Base-by-base conservation (phyloP, 1,140 invertebrate species). In the Polyergus mexicanus region DNA sequence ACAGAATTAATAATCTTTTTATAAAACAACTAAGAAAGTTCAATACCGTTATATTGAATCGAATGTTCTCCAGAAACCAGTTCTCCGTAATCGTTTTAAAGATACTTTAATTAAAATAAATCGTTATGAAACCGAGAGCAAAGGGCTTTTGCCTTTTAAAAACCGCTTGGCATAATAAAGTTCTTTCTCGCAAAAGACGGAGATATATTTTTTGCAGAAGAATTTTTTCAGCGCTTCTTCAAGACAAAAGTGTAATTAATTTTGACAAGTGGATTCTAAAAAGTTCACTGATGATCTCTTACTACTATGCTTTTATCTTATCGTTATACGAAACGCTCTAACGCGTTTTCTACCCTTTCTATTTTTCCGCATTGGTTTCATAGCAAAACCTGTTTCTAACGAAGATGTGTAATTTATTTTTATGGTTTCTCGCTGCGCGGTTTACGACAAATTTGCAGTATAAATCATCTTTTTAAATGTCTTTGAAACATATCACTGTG, bases 71-170 rank as follows among this genome's bases (percentile, higher is more conserved):
- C 77, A 19, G 66, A 56, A 58, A 58, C 8, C 47, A 56, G 65
- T 71, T 71, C 54, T 63, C 13, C 25, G 51, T 81, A 72, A 81
- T 81, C 51, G 51, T 81, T 81, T 71, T 81, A 71, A 81, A 58
- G 77, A 81, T 22, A 71, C 66, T 81, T 72, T 72, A 72, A 81
- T 81, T 72, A 81, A 81, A 81, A 54, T 72, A 81, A 81, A 81
- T 81, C 78, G 65, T 81, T 81, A 81, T 62, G 54, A 72, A 81
- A 72, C 54, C 38, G 51, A 71, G 51, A 71, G 51, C 66, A 56
- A 71, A 81, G 66, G 25, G 51, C 78, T 44, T 81, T 81, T 60
- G 78, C 58, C 78, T 81, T 81, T 81, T 71, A 81, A 81, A 81
- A 38, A 60, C 51, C 25, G 11, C 35, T 71, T 25, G 54, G 51